Evolutionary conservation across 2,888 invertebrate species (phyloP).

Genomic region (Mesorhabditis spiculigera): DNA sequence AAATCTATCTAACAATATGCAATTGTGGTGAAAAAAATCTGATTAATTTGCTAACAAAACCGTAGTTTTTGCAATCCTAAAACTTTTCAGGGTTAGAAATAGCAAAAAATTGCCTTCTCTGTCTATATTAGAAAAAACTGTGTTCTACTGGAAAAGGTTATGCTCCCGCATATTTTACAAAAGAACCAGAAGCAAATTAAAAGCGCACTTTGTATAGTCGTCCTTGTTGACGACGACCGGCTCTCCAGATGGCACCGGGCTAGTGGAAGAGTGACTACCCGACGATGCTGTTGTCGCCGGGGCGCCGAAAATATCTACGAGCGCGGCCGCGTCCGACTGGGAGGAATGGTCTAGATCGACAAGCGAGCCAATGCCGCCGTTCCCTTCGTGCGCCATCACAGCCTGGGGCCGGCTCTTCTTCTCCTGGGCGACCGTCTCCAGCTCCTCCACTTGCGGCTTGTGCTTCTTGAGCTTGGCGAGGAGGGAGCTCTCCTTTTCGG

Average conservation of each 20-base stretch:
- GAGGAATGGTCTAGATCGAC: conserved; percentile 25
- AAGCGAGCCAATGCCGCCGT: conserved; percentile 18
- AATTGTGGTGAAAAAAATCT: too few species aligned
- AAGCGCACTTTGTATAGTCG: conserved; percentile 23
- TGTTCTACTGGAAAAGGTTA: too few species aligned
- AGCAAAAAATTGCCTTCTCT: background rate
- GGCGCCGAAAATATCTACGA: conserved; percentile 17
- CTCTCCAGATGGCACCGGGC: conserved; percentile 7
- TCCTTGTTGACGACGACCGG: conserved; percentile 23
- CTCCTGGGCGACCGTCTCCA: conserved; percentile 54
- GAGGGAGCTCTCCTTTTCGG: conserved; percentile 87
- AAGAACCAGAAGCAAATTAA: too few species aligned
- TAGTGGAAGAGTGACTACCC: conserved; percentile 17
- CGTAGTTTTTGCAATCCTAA: too few species aligned
- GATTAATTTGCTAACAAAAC: too few species aligned
- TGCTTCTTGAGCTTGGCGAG: conserved; percentile 96
- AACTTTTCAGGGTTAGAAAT: too few species aligned
- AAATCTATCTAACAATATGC: too few species aligned
- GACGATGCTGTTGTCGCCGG: conserved; percentile 17
- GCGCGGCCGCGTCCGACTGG: conserved; percentile 6
- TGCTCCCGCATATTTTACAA: too few species aligned
- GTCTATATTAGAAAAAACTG: background rate
- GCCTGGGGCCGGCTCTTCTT: conserved; percentile 51
- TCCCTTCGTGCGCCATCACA: conserved; percentile 18
- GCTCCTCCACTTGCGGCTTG: conserved; percentile 86